phyloP scores from a whole-genome alignment of 2,888 invertebrate species.

The Cepaea hortensis region DNA sequence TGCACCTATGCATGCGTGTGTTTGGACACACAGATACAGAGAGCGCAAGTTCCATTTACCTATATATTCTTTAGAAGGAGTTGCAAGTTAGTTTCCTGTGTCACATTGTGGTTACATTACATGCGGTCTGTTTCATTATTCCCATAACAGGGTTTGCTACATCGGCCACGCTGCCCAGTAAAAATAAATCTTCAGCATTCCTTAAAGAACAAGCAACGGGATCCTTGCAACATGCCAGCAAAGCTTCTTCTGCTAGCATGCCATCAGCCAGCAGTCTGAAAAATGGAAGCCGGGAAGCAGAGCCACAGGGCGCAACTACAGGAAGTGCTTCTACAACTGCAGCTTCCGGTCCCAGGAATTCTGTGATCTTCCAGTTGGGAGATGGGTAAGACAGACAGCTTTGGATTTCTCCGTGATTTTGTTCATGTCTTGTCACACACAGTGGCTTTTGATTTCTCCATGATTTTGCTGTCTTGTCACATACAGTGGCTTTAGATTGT shows the following conservation, averaged over 20 bases:
- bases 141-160: background rate
- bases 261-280: background rate
- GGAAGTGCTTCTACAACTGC: background rate
- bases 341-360: background rate
- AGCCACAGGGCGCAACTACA: background rate
- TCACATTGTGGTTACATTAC: too few species aligned
- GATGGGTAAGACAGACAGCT: slow-evolving; percentile 15
- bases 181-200: slow-evolving; percentile 34
- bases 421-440: background rate
- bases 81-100: too few species aligned
- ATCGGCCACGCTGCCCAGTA: background rate
- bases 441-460: background rate
- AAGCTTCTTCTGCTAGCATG: background rate
- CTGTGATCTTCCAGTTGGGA: slow-evolving; percentile 17
- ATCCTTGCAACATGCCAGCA: slow-evolving; percentile 38
- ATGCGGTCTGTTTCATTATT: background rate
- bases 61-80: too few species aligned
- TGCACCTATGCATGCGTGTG: too few species aligned
- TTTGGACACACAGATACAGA: too few species aligned
- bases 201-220: slow-evolving; percentile 43
- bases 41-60: too few species aligned
- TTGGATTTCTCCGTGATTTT: background rate
- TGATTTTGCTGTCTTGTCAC: background rate
- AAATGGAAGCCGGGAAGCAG: background rate
- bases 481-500: background rate